Conservation (phyloP, 2,113 vertebrate species). For the Sebastes fasciatus region DNA sequence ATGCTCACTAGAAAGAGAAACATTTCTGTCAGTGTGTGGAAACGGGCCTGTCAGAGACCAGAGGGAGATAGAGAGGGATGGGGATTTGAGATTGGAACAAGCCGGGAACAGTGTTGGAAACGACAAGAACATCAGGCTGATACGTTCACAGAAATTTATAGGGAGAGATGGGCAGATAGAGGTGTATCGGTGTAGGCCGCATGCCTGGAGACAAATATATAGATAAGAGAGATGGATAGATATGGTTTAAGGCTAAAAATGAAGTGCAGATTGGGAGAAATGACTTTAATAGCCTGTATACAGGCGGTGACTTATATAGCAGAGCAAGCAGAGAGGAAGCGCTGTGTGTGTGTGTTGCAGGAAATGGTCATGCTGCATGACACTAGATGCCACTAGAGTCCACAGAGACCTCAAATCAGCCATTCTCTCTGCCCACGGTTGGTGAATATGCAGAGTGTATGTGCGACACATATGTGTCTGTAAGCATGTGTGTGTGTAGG, state of each 20-base stretch:
- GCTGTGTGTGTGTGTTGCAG: conserved; percentile 24
- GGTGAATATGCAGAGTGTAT: conserved; percentile 39
- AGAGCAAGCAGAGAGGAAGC: background rate
- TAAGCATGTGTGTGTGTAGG: conserved; percentile 39
- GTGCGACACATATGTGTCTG: background rate
- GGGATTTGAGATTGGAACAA: conserved; percentile 55
- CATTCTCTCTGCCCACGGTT: conserved; percentile 18
- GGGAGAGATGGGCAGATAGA: conserved; percentile 58
- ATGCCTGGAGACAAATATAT: conserved; percentile 43
- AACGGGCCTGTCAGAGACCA: conserved; percentile 49
- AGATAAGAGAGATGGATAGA: conserved; percentile 52
- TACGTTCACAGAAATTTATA: conserved; percentile 56
- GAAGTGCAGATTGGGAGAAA: conserved; percentile 33
- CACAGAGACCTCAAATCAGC: conserved; percentile 51
- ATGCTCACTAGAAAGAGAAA: conserved; percentile 64
- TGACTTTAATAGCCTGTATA: conserved; percentile 54
- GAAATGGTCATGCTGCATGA: conserved; percentile 37
- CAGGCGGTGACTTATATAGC: conserved; percentile 21
- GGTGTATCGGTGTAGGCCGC: conserved; percentile 4
- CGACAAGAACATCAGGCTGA: conserved; percentile 48
- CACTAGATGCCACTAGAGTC: conserved; percentile 30
- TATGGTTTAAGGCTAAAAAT: conserved; percentile 57
- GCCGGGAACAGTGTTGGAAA: conserved; percentile 43
- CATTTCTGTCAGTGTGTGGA: conserved; percentile 53
- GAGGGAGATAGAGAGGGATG: conserved; percentile 35